Conservation (phyloP, 2,888 invertebrate genomes). For the Callinectes sapidus region DNA sequence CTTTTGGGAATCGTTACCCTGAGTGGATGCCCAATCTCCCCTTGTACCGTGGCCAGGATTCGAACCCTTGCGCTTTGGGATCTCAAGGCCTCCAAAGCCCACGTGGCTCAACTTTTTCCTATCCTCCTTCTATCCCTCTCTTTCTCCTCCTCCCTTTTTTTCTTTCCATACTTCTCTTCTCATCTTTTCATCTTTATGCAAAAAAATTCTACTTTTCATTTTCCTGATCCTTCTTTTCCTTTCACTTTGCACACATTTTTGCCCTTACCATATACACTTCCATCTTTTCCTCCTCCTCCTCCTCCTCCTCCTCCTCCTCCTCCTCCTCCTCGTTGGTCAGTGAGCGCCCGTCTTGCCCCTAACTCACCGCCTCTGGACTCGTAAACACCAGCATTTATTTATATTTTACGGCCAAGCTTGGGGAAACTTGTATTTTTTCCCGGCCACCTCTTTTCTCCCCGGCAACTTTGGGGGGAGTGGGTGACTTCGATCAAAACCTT, state of each 20-base stretch:
- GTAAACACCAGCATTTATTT: constrained; percentile 49
- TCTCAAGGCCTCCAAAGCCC: too few species aligned
- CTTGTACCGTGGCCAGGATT: too few species aligned
- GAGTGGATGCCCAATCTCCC: too few species aligned
- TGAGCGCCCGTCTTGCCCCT: constrained; percentile 6
- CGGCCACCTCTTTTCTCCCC: neutral
- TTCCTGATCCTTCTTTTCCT: neutral
- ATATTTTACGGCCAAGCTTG: constrained; percentile 38
- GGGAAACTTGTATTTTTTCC: constrained; percentile 29
- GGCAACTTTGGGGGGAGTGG: neutral
- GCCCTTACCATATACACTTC: neutral
- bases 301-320: constrained; percentile 17
- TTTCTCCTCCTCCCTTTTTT: neutral
- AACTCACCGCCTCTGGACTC: constrained; percentile 38
- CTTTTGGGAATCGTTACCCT: too few species aligned
- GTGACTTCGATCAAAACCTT: constrained; percentile 30
- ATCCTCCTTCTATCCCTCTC: neutral
- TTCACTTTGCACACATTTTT: neutral
- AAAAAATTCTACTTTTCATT: neutral
- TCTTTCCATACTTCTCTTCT: neutral
- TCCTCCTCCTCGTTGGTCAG: neutral
- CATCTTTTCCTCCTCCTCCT: neutral
- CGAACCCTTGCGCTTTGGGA: too few species aligned
- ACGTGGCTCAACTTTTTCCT: too few species aligned
- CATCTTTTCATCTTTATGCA: neutral